These are phyloP conservation scores for Copsychus sechellarum DNA, from an alignment of 2,113 vertebrate species.

Conservation along the genomic window DNA sequence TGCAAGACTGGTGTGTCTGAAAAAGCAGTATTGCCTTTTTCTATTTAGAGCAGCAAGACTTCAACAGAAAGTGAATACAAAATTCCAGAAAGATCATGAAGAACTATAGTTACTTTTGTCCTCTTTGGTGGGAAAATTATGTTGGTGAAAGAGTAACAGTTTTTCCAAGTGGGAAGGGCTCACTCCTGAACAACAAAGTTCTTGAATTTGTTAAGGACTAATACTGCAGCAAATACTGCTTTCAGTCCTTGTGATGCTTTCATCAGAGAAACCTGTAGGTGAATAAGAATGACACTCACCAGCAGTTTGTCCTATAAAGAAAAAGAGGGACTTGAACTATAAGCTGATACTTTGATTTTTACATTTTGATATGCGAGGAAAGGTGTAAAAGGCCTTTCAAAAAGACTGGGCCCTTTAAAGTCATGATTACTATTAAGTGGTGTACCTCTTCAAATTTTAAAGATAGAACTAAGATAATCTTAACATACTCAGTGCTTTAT, in stretches of 20 bases:
- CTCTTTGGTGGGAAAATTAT: not conserved
- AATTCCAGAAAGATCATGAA: not conserved
- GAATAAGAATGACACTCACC: not conserved
- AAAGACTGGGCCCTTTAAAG: not conserved
- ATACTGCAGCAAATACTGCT: not conserved
- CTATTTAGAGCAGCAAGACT: not conserved
- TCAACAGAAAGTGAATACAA: not conserved
- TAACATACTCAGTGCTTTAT: not conserved
- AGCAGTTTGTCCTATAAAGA: not conserved
- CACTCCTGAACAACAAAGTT: not conserved
- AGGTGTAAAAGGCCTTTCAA: not conserved
- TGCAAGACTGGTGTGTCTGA: not conserved
- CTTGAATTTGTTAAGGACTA: not conserved
- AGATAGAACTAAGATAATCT: not conserved
- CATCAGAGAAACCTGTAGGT: not conserved
- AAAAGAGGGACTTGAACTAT: not conserved
- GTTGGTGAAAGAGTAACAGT: not conserved
- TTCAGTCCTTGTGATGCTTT: not conserved
- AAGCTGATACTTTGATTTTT: not conserved
- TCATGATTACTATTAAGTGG: not conserved
- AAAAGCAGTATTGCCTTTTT: not conserved
- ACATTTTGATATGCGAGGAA: not conserved
- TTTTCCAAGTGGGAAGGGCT: not conserved
- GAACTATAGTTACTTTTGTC: not conserved
- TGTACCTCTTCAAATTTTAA: not conserved